Percentiles rank a stretch among this genome's conserved stretches.
Evolutionary conservation across 37 sponge, comb jelly and placozoan genomes (phyloP).

Genomic region (Aplysina aerophoba): DNA sequence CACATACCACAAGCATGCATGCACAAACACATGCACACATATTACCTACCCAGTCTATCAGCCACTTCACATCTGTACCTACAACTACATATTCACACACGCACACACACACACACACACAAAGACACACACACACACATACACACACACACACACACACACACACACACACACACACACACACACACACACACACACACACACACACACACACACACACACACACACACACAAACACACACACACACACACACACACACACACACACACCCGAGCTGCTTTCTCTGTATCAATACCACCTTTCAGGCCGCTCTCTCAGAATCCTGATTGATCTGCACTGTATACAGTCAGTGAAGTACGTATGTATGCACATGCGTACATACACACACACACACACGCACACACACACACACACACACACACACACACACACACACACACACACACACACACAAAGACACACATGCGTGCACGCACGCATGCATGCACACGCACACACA

Average conservation of each 20-base stretch:
- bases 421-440: slow-evolving; percentile 25
- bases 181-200: not conserved
- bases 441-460: slow-evolving; percentile 6
- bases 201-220: not conserved
- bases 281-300: too few relatives aligned
- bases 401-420: slow-evolving; percentile 16
- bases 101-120: too few relatives aligned
- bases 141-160: too few relatives aligned
- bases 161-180: not conserved
- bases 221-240: not conserved
- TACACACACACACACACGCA: not conserved
- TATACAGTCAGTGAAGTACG: too few relatives aligned
- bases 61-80: not conserved
- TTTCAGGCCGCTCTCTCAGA: too few relatives aligned
- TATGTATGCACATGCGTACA: too few relatives aligned
- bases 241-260: too few relatives aligned
- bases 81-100: slow-evolving; percentile 19
- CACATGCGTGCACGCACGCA: not conserved
- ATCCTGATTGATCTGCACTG: too few relatives aligned
- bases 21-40: not conserved
- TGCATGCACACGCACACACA: not conserved
- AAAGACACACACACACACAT: too few relatives aligned
- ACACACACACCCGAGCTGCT: too few relatives aligned
- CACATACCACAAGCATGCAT: not conserved
- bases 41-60: not conserved